Conservation (phyloP, 1,140 invertebrate species). For the Scaptomyza graminum region DNA sequence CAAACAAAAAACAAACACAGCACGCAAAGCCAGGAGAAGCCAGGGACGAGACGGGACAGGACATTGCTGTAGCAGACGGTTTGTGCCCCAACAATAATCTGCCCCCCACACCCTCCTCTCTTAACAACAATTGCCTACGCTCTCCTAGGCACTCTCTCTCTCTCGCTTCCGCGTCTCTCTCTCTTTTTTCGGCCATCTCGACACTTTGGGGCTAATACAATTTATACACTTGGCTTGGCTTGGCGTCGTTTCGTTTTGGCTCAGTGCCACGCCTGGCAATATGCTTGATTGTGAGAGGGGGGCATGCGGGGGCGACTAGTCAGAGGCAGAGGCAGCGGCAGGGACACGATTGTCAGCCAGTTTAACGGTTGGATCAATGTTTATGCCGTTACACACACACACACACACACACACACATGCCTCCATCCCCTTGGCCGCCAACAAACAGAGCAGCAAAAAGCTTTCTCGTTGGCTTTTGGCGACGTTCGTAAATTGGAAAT, state of each 20-base stretch:
- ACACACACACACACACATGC: slow-evolving; percentile 29
- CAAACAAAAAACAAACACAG: slow-evolving; percentile 31
- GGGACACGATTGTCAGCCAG: slow-evolving; percentile 73
- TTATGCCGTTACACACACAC: slow-evolving; percentile 70
- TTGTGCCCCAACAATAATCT: slow-evolving; percentile 35
- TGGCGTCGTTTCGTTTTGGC: slow-evolving; percentile 79
- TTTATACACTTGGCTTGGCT: slow-evolving; percentile 81
- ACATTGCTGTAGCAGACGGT: not conserved
- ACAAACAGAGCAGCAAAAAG: slow-evolving; percentile 18
- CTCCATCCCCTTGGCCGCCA: slow-evolving; percentile 7
- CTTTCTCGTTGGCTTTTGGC: slow-evolving; percentile 62
- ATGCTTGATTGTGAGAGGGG: not conserved
- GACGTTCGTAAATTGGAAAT: slow-evolving; percentile 78
- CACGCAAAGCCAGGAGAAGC: not conserved
- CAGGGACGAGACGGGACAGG: not conserved
- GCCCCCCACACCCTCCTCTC: slow-evolving; percentile 7
- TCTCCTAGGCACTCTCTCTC: no score
- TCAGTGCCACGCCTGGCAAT: slow-evolving; percentile 62
- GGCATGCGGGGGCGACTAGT: not conserved
- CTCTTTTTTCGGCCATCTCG: slow-evolving; percentile 35
- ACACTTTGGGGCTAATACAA: slow-evolving; percentile 80
- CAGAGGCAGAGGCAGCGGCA: slow-evolving; percentile 1
- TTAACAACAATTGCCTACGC: slow-evolving; percentile 2
- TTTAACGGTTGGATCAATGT: slow-evolving; percentile 81
- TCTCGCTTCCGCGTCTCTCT: no score